Evolutionary conservation across 2,888 invertebrate genomes (phyloP), one percentile per base, ranked within the genome.

Genomic region (Meta bourneti): DNA sequence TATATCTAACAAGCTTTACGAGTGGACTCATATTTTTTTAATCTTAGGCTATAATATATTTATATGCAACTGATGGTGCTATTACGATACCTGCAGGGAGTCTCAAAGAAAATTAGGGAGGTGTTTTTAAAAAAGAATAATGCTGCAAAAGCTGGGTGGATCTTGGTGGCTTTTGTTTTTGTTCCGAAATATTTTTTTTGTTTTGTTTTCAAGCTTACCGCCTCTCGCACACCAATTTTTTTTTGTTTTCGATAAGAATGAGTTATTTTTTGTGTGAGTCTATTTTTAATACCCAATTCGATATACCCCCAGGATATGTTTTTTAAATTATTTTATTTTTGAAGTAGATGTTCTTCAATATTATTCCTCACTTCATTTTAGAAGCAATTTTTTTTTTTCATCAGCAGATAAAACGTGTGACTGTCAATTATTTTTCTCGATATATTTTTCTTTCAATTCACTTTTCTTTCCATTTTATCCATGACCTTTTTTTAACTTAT

Each of bases 81-180:
- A 84, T 85, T 90, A 85, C 52, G 16, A 6, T 52, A 80, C 71
- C 85, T 51, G 19, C 72, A 74, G 80, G 85, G 85, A 85, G 34
- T 48, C 61, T 69, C 80, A 51, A 69, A 72, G 75, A 80, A 90
- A 84, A 90, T 90, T 90, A 84, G 89, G 83, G 83, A 83, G 74
- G 89, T 83, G 84, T 78, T 2, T 51, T 9, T 77, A 77, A 85
- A 54, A 61, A 89, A 89, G 89, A 89, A 77, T 75, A 77, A 19
- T 80, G 13, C 61, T 48, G 77, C 85, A 69, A 77, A 49, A 9
- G 49, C 77, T 52, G 75, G 89, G 89, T 82, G 75, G 82, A 48
- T 70, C 51, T 71, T 19, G 48, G 74, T 16, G 9, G 69, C 72
- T 48, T 72, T 83, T 83, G 72, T 51, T 81, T 72, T 34, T 52